Conservation (phyloP, 2,113 vertebrate genomes). For the Forbesichthys agassizii region DNA sequence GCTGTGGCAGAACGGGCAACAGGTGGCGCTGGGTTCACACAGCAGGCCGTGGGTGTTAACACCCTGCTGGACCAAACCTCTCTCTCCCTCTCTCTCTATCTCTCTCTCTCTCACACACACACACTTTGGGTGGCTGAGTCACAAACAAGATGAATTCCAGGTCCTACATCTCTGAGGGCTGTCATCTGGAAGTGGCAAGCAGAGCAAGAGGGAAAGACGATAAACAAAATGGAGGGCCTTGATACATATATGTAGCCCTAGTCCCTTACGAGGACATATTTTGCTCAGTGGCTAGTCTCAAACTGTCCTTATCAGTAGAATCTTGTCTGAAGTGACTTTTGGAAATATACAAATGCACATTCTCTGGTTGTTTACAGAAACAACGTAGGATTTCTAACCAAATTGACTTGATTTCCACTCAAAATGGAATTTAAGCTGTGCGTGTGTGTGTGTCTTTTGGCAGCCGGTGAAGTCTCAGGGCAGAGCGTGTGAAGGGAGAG, state of each 20-base stretch:
- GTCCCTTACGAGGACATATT: background rate
- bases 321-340: background rate
- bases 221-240: background rate
- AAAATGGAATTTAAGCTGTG: too few relatives aligned
- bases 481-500: conserved; percentile 28
- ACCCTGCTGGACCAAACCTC: conserved; percentile 55
- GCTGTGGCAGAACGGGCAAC: conserved; percentile 68
- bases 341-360: background rate
- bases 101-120: conserved; percentile 8
- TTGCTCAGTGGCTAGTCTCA: background rate
- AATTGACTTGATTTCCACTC: too few relatives aligned
- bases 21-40: conserved; percentile 75
- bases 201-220: conserved; percentile 7
- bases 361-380: background rate
- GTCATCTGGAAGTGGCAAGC: conserved; percentile 38
- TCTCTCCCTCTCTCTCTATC: conserved; percentile 27
- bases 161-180: conserved; percentile 26
- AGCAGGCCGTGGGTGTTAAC: conserved; percentile 72
- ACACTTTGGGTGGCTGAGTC: conserved; percentile 54
- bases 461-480: conserved; percentile 13
- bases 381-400: too few relatives aligned
- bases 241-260: background rate
- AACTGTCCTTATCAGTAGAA: background rate
- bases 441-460: background rate
- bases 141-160: conserved; percentile 35